Conservation (phyloP, 2,797 vertebrate genomes). For the Aselliscus stoliczkanus region DNA sequence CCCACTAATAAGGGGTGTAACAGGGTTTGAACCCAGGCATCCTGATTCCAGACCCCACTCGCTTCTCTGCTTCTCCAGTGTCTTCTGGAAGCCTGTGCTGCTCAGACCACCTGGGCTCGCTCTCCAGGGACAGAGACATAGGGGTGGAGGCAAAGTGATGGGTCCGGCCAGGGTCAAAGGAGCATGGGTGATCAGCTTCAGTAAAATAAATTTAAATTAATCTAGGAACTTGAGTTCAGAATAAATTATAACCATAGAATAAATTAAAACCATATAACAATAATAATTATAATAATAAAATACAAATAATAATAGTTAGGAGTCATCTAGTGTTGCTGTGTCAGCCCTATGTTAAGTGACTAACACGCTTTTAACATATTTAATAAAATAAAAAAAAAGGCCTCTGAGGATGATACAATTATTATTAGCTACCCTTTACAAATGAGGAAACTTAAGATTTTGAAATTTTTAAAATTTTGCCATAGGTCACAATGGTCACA, state of each 20-base stretch:
- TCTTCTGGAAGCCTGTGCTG: not conserved
- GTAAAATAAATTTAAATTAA: conserved; percentile 10
- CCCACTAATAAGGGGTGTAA: not conserved
- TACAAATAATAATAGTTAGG: not conserved
- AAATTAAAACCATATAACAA: too few species aligned
- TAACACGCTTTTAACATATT: not conserved
- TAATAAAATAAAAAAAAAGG: not conserved
- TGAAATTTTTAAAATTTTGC: not conserved
- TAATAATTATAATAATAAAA: not conserved
- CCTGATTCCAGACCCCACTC: conserved; percentile 20
- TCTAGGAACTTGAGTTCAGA: conserved; percentile 7
- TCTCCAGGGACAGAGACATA: not conserved
- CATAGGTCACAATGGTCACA: not conserved
- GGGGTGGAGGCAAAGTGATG: not conserved
- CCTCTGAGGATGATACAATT: not conserved
- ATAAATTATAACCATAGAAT: not conserved
- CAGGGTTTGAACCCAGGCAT: not conserved
- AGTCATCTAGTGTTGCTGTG: not conserved
- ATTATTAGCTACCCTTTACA: not conserved
- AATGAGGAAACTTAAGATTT: not conserved
- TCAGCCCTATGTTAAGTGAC: not conserved
- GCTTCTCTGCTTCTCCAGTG: not conserved
- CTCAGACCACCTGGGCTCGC: not conserved
- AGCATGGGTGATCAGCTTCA: not conserved
- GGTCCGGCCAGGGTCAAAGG: not conserved